Base-by-base conservation (phyloP, 2,888 invertebrate genomes). In the Ryuthela nishihirai region DNA sequence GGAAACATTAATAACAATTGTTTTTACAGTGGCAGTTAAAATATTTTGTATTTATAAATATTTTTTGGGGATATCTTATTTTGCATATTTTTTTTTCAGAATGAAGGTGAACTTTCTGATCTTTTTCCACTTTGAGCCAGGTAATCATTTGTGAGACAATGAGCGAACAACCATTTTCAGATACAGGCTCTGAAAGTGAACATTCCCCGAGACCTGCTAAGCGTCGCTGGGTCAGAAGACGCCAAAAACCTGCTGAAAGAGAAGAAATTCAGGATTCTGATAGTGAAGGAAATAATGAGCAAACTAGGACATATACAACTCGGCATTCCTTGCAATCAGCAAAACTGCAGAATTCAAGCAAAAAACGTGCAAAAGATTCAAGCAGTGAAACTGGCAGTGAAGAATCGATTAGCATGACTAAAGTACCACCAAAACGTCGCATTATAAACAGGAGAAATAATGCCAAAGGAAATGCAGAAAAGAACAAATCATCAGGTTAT, bases 351-450 rank as follows among this genome's bases (percentile, higher is more conserved):
- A 36, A 20, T 21, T 26, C 45, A 9, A 36, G 34, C 12, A 48
- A 54, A 17, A 43, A 47, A 36, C n/a, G n/a, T n/a, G n/a, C n/a
- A n/a, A 47, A 58, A 12, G 47, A 47, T 40, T 54, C 60, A 10
- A 50, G 54, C 38, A 41, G 45, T 5, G 61, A 61, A 12, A 41
- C 48, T 24, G 61, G 32, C 12, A 47, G 61, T 40, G 52, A 59
- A 29, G 54, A 61, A 38, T 49, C 48, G 7, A 17, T 20, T 2
- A 12, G 20, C 23, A 10, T 32, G n/a, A 29, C 24, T 9, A 42
- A 50, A 32, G 20, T 48, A 24, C 36, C 29, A 7, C 24, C 34
- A 29, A 43, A 42, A 3, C 12, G n/a, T 12, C 15, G 20, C n/a
- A 38, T 20, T 15, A 25, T 38, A 7, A 54, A 35, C 20, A 17